Base-by-base conservation (phyloP, 1,140 invertebrate genomes). In the Gryon sp. region DNA sequence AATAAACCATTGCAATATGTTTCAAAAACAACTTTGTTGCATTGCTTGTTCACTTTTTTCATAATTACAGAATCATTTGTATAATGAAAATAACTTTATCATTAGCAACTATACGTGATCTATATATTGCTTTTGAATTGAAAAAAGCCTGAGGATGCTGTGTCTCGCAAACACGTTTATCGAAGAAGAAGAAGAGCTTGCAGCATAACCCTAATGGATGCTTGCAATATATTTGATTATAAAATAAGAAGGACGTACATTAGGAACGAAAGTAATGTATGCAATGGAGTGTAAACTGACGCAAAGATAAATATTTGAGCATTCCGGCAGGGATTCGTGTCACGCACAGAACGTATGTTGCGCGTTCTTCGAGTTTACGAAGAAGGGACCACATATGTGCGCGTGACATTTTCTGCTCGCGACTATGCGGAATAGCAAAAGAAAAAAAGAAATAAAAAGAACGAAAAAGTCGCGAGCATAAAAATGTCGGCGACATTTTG, bases 251-350 rank as follows among this genome's bases (percentile, higher is more conserved):
- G 46, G 46, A 53, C 46, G 34, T 62, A 38, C 68, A 63, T 73
- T 73, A 57, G 50, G 52, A 52, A 63, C 19, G 59, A 65, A 65
- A 69, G 65, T 59, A 76, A 69, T 50, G 34, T 65, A 48, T 43
- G 48, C 57, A 63, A 60, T 55, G 73, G 48, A 57, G 60, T 65
- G 74, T 76, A 76, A 70, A 63, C 65, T 46, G 45, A 52, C 38
- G 59, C 43, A 38, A 69, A 70, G 41, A 59, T 74, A 68, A 78
- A 78, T 78, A 78, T 78, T 78, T 78, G 40, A 69, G 53, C 50
- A 69, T 70, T 63, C 70, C 52, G 14, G 43, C 12, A 52, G 18
- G 46, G 41, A 63, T 69, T 72, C 62, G 62, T 53, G 50, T 76
- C 74, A 70, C 66, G 66, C 57, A 36, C 48, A 62, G 48, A 52